Evolutionary conservation across 1,140 invertebrate species (phyloP), one percentile per base, ranked within the genome.

Genomic region (Mercenaria mercenaria): DNA sequence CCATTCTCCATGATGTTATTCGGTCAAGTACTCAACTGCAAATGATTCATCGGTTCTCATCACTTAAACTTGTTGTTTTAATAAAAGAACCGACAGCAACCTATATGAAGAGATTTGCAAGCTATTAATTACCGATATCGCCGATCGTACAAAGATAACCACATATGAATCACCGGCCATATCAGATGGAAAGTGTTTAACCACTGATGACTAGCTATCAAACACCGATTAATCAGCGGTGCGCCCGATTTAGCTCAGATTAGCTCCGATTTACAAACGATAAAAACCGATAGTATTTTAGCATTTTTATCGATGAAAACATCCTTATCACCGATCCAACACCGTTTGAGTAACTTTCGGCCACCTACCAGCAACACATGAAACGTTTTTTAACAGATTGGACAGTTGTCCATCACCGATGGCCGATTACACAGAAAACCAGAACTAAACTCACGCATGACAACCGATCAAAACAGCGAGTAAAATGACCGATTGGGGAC

Each of bases 281-380:
- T 81, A 59, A 81, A 37, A 81, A 59, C 77, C 50, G 77, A 56
- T 37, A 37, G 77, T 37, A 81, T 81, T 81, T 81, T 39, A 81
- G 77, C 77, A 81, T 77, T 81, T 81, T 32, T 32, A 37, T 26
- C 77, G 77, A 81, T 56, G 77, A 81, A 81, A 81, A 81, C 50
- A 81, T 59, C 77, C 77, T 56, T 81, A 81, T 81, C 47, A 81
- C 47, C 77, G 77, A 81, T 77, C 34, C 74, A 77, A 77, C 74
- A 34, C 41, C 74, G 41, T 43, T 81, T 81, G 77, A 81, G 77
- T 37, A 10, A 15, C 26, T 81, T 3, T 81, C 34, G 1, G 50
- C 34, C 77, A 81, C 47, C 50, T 59, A 81, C 77, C 77, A 81
- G 50, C 47, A 81, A 81, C 26, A 3, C 26, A 59, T 32, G 43